Evolutionary conservation across 2,797 vertebrate genomes (phyloP).

Genomic region (Psittacula derbiana): DNA sequence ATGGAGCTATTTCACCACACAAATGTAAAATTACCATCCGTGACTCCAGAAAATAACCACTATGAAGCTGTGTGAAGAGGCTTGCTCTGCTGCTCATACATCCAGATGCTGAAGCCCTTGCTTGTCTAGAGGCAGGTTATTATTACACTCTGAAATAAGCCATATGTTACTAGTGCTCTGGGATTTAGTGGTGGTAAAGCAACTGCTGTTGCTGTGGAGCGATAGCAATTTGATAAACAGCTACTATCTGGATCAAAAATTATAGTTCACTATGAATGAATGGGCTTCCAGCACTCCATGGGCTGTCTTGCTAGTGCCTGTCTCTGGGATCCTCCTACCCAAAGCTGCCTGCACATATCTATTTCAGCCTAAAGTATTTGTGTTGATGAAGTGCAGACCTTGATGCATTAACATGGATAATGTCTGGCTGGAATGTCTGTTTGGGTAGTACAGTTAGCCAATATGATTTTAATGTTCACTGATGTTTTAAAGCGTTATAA

Average conservation of each 20-base stretch:
- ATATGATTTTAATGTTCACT: background rate
- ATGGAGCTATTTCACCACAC: background rate
- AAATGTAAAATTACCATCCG: accelerated
- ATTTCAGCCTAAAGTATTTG: background rate
- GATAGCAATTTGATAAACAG: background rate
- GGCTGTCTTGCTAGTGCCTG: background rate
- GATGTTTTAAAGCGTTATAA: background rate
- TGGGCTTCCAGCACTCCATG: accelerated
- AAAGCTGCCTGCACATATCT: background rate
- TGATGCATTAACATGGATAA: background rate
- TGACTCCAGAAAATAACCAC: background rate
- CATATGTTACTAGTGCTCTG: background rate
- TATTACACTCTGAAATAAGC: background rate
- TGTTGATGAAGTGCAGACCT: background rate
- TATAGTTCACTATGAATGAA: background rate
- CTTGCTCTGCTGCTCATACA: background rate
- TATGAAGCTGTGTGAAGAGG: background rate
- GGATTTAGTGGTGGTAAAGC: background rate
- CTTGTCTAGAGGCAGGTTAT: background rate
- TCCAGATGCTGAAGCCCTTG: background rate
- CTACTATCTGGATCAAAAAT: background rate
- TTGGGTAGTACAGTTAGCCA: background rate
- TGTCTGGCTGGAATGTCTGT: background rate
- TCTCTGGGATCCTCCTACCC: background rate
- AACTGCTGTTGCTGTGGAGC: background rate